phyloP scores from a whole-genome alignment of 2,888 invertebrate species.

The Cordilura impudica region DNA sequence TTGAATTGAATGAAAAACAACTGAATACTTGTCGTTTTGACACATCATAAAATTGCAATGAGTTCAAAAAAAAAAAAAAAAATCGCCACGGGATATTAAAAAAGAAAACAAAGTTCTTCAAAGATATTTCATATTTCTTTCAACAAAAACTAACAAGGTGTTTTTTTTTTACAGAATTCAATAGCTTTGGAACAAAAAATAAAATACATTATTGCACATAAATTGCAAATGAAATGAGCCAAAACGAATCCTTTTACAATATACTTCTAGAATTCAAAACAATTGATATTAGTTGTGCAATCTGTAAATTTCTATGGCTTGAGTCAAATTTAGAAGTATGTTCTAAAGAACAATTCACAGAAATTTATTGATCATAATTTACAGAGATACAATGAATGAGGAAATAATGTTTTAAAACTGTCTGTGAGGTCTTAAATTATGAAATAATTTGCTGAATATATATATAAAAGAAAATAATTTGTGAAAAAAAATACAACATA shows the following conservation, averaged over 20 bases:
- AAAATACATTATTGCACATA: slow-evolving; percentile 67
- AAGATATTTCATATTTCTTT: not conserved
- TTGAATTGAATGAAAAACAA: not conserved
- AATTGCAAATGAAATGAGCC: slow-evolving; percentile 76
- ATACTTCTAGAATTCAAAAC: not conserved
- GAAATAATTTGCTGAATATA: no score
- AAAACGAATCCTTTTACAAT: slow-evolving; percentile 68
- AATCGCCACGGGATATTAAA: slow-evolving; percentile 42
- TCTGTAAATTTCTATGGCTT: slow-evolving; percentile 1
- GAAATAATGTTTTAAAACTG: slow-evolving; percentile 25
- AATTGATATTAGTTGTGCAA: slow-evolving; percentile 9
- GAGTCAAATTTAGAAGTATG: slow-evolving; percentile 14
- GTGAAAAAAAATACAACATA: no score
- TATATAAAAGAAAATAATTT: not conserved
- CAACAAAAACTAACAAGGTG: slow-evolving; percentile 22
- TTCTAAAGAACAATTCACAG: not conserved
- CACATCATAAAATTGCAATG: slow-evolving; percentile 40
- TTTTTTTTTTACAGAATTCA: not conserved
- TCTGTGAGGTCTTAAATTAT: slow-evolving; percentile 59
- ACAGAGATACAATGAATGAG: not conserved
- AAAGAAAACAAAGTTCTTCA: no score
- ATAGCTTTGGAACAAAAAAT: not conserved
- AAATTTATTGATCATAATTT: slow-evolving; percentile 55
- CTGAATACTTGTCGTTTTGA: slow-evolving; percentile 29
- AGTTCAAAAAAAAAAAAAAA: slow-evolving; percentile 2